Conservation (phyloP, 2,113 vertebrate species). For the Laticauda colubrina region DNA sequence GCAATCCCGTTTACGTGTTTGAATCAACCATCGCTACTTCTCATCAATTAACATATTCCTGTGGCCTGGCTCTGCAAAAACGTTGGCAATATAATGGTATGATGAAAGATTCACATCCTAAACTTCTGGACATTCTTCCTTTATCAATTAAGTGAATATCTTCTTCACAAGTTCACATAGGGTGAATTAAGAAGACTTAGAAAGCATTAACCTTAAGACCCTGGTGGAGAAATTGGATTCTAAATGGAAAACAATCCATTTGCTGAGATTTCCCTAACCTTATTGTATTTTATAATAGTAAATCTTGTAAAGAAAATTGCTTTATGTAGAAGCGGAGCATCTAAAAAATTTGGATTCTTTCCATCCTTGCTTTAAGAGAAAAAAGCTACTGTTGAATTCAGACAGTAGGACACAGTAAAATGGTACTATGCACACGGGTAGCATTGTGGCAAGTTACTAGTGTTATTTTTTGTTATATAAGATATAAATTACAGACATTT, state of each 20-base stretch:
- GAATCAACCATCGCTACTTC: not conserved
- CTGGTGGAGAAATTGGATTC: not conserved
- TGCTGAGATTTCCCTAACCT: not conserved
- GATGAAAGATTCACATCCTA: not conserved
- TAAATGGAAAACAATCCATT: not conserved
- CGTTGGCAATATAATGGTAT: not conserved
- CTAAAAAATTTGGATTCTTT: not conserved
- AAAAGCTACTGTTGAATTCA: not conserved
- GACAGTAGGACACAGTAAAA: not conserved
- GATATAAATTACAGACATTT: not conserved
- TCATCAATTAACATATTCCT: not conserved
- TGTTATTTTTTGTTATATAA: not conserved
- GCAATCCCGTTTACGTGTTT: not conserved
- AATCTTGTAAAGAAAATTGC: not conserved
- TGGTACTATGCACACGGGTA: not conserved
- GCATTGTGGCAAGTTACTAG: not conserved
- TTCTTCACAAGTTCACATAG: not conserved
- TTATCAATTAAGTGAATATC: not conserved
- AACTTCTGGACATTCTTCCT: not conserved
- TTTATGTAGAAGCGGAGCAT: not conserved
- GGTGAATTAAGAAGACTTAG: not conserved
- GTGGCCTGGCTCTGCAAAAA: not conserved
- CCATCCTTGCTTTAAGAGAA: not conserved
- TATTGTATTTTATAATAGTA: not conserved
- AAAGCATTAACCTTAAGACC: not conserved